Evolutionary conservation across 1,140 invertebrate genomes (phyloP).

Genomic region (Zophobas morio): DNA sequence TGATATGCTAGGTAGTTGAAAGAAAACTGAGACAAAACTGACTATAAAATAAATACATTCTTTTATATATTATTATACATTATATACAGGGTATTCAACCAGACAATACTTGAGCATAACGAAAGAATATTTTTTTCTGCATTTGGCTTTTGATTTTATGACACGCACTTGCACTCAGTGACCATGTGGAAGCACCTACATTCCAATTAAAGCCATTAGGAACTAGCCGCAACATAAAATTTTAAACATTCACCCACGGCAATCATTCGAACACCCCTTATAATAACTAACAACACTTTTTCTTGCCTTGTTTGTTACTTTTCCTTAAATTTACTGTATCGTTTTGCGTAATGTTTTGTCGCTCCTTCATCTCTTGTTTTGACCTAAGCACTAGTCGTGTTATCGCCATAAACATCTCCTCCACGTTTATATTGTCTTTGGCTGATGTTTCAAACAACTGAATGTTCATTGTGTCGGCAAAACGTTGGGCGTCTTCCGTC

Average conservation of each 20-base stretch:
- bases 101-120: conserved; percentile 4
- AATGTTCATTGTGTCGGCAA: conserved; percentile 97
- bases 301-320: conserved; percentile 70
- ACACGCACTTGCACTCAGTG: neutral
- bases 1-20: conserved; percentile 21
- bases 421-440: conserved; percentile 99
- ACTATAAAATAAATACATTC: conserved; percentile 38
- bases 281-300: conserved; percentile 71
- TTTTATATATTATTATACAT: conserved; percentile 17
- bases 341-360: conserved; percentile 72
- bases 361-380: conserved; percentile 74
- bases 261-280: conserved; percentile 9
- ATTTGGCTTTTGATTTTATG: conserved; percentile 25
- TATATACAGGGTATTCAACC: conserved; percentile 37
- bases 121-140: neutral
- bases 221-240: conserved; percentile 15
- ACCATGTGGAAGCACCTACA: conserved; percentile 22
- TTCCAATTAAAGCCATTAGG: conserved; percentile 27
- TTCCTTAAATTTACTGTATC: conserved; percentile 73
- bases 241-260: conserved; percentile 5
- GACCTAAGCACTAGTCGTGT: conserved; percentile 75
- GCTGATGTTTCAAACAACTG: conserved; percentile 98
- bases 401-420: conserved; percentile 89
- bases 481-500: conserved; percentile 96
- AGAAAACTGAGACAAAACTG: conserved; percentile 9